Evolutionary conservation across 2,113 vertebrate species (phyloP).

Genomic region (Macrotis lagotis): DNA sequence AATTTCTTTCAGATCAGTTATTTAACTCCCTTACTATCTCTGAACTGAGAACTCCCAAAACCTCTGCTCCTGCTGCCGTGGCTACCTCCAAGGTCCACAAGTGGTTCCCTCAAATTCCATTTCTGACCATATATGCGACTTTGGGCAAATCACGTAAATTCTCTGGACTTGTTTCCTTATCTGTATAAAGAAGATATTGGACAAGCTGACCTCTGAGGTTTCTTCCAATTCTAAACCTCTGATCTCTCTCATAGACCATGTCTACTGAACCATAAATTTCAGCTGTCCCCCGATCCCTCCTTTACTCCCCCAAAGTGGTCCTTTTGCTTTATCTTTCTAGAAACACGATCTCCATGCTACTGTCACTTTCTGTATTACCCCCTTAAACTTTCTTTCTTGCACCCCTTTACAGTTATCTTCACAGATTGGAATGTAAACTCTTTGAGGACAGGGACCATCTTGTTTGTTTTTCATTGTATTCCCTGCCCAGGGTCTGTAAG

Average conservation of each 20-base stretch:
- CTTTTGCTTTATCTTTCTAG: neutral
- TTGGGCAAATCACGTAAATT: neutral
- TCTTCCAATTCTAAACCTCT: neutral
- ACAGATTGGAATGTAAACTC: neutral
- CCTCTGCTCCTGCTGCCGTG: neutral
- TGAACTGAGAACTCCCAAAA: neutral
- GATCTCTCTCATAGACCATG: neutral
- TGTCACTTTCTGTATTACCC: neutral
- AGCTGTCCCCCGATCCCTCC: neutral
- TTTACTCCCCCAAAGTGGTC: neutral
- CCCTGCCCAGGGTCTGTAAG: neutral
- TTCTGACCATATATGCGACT: neutral
- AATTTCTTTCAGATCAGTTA: neutral
- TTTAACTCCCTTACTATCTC: neutral
- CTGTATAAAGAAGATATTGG: neutral
- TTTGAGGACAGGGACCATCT: neutral
- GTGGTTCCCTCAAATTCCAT: neutral
- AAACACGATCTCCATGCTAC: neutral
- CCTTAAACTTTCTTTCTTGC: neutral
- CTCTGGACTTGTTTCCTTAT: neutral
- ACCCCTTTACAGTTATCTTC: neutral
- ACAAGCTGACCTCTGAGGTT: neutral
- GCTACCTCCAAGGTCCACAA: neutral
- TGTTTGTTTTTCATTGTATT: neutral
- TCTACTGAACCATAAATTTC: neutral